These are phyloP conservation scores for Urocyon cinereoargenteus DNA, from an alignment of 2,797 vertebrate genomes.

Conservation along the genomic window DNA sequence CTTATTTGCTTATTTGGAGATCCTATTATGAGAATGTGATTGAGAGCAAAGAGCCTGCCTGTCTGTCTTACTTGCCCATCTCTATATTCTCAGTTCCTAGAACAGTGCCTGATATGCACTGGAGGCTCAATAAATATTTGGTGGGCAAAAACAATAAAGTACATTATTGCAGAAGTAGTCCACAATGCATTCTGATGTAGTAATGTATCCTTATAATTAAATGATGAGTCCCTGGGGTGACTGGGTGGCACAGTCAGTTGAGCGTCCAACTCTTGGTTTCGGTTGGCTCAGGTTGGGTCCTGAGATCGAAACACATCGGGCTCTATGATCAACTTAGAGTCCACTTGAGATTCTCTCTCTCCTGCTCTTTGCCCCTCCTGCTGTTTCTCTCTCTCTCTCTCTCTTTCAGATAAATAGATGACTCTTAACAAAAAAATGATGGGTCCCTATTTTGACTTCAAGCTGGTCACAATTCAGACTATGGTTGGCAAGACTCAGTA, in stretches of 20 bases:
- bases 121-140: not conserved
- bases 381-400: not conserved
- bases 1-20: not conserved
- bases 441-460: not conserved
- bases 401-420: not conserved
- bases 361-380: not conserved
- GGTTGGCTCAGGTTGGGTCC: fast-evolving
- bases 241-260: not conserved
- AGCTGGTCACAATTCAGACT: not conserved
- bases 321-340: not conserved
- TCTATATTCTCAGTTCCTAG: not conserved
- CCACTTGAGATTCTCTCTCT: not conserved
- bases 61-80: not conserved
- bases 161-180: not conserved
- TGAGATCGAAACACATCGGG: not conserved
- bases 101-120: not conserved
- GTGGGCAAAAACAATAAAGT: not conserved
- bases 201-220: not conserved
- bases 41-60: not conserved
- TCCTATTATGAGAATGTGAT: not conserved
- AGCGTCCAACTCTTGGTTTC: not conserved
- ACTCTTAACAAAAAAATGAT: not conserved
- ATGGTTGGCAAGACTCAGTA: not conserved
- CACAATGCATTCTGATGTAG: not conserved
- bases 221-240: not conserved